Evolutionary conservation across 2,888 invertebrate species (phyloP), one percentile per base, ranked within the genome.

Genomic region (Caenorhabditis macrosperma): DNA sequence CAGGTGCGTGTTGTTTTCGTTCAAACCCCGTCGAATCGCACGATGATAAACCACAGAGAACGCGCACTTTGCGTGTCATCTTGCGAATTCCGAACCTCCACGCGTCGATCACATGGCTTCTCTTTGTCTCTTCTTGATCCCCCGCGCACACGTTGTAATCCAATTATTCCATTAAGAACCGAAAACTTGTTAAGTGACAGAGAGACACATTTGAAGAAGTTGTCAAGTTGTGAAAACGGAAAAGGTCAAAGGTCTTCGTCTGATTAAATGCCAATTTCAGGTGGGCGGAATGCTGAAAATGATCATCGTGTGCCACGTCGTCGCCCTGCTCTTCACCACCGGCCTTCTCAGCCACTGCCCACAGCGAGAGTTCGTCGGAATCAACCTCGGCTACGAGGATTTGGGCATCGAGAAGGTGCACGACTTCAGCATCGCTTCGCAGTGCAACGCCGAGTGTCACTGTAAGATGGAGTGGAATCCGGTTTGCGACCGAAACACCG

Each of bases 271-370:
- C 2, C 15, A 20, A 15, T 66, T 82, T 55, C 57, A 86, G 86
- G 89, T 90, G 17, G 86, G 86, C 33, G 90, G 90, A 33, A 90
- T 90, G 88, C 82, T 90, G 60, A 88, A 89, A 72, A 86, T 90
- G 88, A 88, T 89, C 44, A 63, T 88, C 15, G 82, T 87, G n/a
- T 90, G 90, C 60, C 88, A 90, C 68, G 79, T 88, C 12, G 64
- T 85, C 22, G 88, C 89, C 0, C 74, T 89, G 12, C 68, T 87
- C 28, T 86, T 90, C 61, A 86, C 88, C 50, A 77, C 84, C 30
- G 88, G 85, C 30, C 82, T 90, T 28, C 75, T 90, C 20, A 82
- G 90, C 64, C 85, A 88, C 52, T 90, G 90, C 69, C 90, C 90
- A 12, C 85, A 88, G 22, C 79, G 88, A 20, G 80, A 88, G 33